These are phyloP conservation scores for Cartodere bifasciata DNA, from an alignment of 2,888 invertebrate species.

Conservation along the genomic window DNA sequence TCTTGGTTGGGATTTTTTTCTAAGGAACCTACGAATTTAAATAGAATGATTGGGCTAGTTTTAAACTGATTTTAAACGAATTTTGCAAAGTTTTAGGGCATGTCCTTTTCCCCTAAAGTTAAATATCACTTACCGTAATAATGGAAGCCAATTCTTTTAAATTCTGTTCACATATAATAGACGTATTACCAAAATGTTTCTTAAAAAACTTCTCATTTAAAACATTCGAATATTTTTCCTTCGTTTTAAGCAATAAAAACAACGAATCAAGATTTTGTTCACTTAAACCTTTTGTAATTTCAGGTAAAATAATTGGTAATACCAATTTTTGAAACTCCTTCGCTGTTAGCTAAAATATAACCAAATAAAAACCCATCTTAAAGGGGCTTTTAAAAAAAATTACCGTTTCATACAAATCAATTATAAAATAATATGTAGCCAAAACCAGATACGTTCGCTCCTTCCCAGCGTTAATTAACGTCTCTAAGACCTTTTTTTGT, in stretches of 20 bases:
- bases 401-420: slow-evolving; percentile 36
- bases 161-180: slow-evolving; percentile 46
- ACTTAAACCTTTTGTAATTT: slow-evolving; percentile 47
- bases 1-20: too few relatives aligned
- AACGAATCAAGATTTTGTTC: slow-evolving; percentile 54
- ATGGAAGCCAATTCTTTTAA: slow-evolving; percentile 43
- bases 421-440: slow-evolving; percentile 46
- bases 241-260: slow-evolving; percentile 41
- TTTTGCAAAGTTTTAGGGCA: too few relatives aligned
- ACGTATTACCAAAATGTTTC: slow-evolving; percentile 41
- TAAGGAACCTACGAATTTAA: too few relatives aligned
- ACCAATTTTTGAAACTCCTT: slow-evolving; percentile 42
- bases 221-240: slow-evolving; percentile 36
- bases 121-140: slow-evolving; percentile 42
- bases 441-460: slow-evolving; percentile 49
- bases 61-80: too few relatives aligned
- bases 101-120: too few relatives aligned
- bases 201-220: slow-evolving; percentile 42
- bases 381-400: slow-evolving; percentile 4
- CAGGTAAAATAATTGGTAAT: slow-evolving; percentile 47
- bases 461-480: slow-evolving; percentile 41
- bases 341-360: slow-evolving; percentile 23
- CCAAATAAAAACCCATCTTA: neutral
- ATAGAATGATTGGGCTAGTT: too few relatives aligned
- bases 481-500: slow-evolving; percentile 35